Evolutionary conservation across 1,140 invertebrate species (phyloP), one percentile per base, ranked within the genome.

Genomic region (Orchesella cincta): DNA sequence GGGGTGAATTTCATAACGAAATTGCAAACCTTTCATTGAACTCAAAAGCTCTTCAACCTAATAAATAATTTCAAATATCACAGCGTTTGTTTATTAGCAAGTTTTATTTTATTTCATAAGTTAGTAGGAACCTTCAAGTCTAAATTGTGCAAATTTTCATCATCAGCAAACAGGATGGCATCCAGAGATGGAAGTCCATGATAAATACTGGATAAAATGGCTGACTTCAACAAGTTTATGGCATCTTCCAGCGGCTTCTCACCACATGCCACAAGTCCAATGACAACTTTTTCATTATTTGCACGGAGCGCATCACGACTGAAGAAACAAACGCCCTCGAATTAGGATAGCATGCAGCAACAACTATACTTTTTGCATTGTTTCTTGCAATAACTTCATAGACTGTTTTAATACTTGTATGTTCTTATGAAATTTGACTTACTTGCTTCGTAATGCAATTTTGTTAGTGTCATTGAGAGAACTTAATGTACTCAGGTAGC

Each of bases 1-100:
- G 39, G 89, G 88, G 80, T 91, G 89, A 20, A 97, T 86, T 83
- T 91, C 88, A 86, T 90, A 96, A 35, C 88, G 87, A 83, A 97
- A 91, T 31, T 71, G 2, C 8, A 26, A 31, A 33, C 33, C 52
- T n/a, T 12, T 57, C 23, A n/a, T 14, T 57, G 52, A 57, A 57
- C 23, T 57, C 23, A 5, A 14, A 3, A 57, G 52, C 12, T 12
- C 52, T 23, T 14, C 52, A n/a, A 57, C 52, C 52, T 57, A n/a
- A 12, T 18, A 26, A 57, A 26, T 57, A 26, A 23, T 57, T 57
- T 57, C 23, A 12, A 23, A 57, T 57, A n/a, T n/a, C 12, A 57
- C 23, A 57, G 8, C 5, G 52, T 5, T 14, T 57, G 23, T 18
- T 57, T 8, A 23, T 26, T n/a, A 14, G 23, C 52, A 3, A 14